Percentiles rank a stretch among this genome's conserved stretches.
Conservation (phyloP, 2,113 vertebrate genomes). For the Montifringilla adamsi region DNA sequence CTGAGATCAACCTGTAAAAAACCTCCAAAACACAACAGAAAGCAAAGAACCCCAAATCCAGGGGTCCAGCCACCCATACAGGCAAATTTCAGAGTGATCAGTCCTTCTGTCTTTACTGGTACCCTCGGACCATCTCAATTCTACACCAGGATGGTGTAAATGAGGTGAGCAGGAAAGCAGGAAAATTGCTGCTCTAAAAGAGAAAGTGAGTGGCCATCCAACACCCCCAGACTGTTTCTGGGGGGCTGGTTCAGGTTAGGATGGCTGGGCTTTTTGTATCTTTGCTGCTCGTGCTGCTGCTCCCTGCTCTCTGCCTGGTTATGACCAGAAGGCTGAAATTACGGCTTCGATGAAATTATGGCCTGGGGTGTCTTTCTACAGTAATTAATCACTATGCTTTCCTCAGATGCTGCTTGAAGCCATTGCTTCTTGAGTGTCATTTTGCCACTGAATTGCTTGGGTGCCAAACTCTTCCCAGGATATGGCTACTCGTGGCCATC, state of each 20-base stretch:
- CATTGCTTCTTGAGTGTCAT: not conserved
- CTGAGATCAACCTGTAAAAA: conserved; percentile 39
- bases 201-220: not conserved
- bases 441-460: not conserved
- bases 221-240: not conserved
- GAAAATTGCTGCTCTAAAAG: not conserved
- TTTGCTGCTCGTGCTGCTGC: not conserved
- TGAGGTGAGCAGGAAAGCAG: not conserved
- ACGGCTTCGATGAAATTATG: not conserved
- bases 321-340: not conserved
- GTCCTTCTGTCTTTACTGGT: not conserved
- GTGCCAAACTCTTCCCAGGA: not conserved
- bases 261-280: not conserved
- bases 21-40: not conserved
- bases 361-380: not conserved
- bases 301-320: not conserved
- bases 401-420: not conserved
- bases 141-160: not conserved
- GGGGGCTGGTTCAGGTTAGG: not conserved
- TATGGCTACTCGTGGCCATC: fast-evolving
- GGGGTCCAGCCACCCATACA: not conserved
- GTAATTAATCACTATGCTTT: not conserved
- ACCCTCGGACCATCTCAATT: not conserved
- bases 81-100: not conserved
- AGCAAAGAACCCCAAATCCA: not conserved